phyloP scores from a whole-genome alignment of 2,888 invertebrate genomes.

The Habroteleia sp. region DNA sequence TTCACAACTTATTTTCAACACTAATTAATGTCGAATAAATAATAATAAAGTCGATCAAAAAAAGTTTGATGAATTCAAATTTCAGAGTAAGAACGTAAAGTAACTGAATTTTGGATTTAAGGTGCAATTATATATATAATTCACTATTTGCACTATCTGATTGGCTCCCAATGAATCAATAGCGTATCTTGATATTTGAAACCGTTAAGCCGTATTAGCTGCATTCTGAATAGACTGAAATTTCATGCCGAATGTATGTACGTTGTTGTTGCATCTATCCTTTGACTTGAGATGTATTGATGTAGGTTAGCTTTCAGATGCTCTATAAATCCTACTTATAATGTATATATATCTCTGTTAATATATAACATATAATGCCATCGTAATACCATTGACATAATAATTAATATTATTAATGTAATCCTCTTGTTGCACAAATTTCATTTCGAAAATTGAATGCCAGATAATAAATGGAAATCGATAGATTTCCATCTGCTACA shows the following conservation, averaged over 20 bases:
- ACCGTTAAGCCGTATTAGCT: slow-evolving; percentile 12
- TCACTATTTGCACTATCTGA: slow-evolving; percentile 28
- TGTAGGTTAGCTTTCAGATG: slow-evolving; percentile 46
- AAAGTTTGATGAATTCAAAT: no score
- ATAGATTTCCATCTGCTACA: no score
- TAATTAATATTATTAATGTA: slow-evolving; percentile 32
- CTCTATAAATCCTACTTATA: slow-evolving; percentile 34
- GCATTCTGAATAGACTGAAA: slow-evolving; percentile 49
- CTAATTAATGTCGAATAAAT: no score
- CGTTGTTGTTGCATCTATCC: slow-evolving; percentile 42
- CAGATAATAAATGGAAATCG: slow-evolving; percentile 16
- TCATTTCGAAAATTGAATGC: slow-evolving; percentile 16
- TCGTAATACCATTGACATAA: slow-evolving; percentile 17
- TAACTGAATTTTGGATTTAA: no score
- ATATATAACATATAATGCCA: slow-evolving; percentile 29
- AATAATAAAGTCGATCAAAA: no score
- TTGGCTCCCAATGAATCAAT: slow-evolving; percentile 23
- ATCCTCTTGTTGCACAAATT: slow-evolving; percentile 18
- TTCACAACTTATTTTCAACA: no score
- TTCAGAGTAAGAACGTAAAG: no score
- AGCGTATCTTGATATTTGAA: slow-evolving; percentile 24
- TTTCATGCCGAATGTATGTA: slow-evolving; percentile 52
- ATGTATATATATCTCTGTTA: slow-evolving; percentile 32
- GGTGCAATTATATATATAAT: no score
- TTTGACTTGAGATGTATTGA: slow-evolving; percentile 52